These are phyloP conservation scores for Empis livida DNA, from an alignment of 2,888 invertebrate species.

Conservation along the genomic window DNA sequence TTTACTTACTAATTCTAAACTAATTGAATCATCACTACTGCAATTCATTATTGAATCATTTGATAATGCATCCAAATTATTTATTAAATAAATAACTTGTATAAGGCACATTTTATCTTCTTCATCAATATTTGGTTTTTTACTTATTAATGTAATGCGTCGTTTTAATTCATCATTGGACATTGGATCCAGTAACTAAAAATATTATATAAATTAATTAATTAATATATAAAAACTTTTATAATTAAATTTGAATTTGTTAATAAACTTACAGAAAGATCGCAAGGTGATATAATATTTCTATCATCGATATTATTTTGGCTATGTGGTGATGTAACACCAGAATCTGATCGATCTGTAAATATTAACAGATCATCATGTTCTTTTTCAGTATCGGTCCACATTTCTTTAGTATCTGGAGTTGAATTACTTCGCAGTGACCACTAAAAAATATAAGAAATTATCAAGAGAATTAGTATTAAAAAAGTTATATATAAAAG, in stretches of 20 bases:
- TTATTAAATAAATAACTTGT: conserved; percentile 47
- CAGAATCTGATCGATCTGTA: conserved; percentile 21
- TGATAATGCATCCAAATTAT: conserved; percentile 44
- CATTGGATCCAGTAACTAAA: conserved; percentile 17
- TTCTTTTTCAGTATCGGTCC: conserved; percentile 19
- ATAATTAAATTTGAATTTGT: conserved; percentile 6
- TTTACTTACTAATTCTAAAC: conserved; percentile 35
- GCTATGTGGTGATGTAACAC: conserved; percentile 23
- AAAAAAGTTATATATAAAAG: no score
- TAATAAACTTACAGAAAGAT: conserved; percentile 20
- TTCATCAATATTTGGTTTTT: conserved; percentile 28
- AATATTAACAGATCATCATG: conserved; percentile 12
- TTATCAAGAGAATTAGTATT: neutral
- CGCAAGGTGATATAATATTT: conserved; percentile 18
- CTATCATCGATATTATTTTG: conserved; percentile 21
- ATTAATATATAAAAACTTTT: neutral
- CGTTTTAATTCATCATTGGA: conserved; percentile 26
- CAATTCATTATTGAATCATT: conserved; percentile 25
- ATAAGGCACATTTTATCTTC: conserved; percentile 50
- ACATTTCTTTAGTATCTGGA: conserved; percentile 23
- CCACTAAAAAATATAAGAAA: conserved; percentile 22
- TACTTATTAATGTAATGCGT: conserved; percentile 21
- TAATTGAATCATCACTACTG: conserved; percentile 43
- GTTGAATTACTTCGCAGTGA: conserved; percentile 24
- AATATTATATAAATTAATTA: neutral